These are phyloP conservation scores for Hypomesus transpacificus DNA, from an alignment of 2,113 vertebrate genomes.

Conservation along the genomic window DNA sequence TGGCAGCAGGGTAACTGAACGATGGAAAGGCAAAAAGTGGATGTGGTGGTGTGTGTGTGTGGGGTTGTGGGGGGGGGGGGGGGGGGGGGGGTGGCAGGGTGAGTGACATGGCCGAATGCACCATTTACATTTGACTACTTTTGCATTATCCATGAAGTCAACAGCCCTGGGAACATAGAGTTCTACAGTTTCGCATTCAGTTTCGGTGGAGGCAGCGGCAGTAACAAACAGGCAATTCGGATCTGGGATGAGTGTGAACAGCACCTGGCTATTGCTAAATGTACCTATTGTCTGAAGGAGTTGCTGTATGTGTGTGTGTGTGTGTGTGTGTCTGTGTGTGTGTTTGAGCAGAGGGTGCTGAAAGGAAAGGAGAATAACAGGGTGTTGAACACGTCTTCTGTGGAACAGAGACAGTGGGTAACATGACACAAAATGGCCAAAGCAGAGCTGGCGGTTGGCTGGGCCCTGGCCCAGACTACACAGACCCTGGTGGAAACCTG, in stretches of 20 bases:
- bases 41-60: not conserved
- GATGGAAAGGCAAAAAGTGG: too few relatives aligned
- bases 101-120: constrained; percentile 61
- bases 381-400: constrained; percentile 17
- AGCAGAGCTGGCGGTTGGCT: constrained; percentile 42
- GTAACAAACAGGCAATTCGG: constrained; percentile 54
- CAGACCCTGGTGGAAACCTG: constrained; percentile 46
- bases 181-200: constrained; percentile 16
- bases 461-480: constrained; percentile 57
- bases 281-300: not conserved
- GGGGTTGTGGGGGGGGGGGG: constrained; percentile 13
- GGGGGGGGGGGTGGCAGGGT: constrained; percentile 42
- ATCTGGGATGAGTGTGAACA: constrained; percentile 10
- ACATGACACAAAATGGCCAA: constrained; percentile 35
- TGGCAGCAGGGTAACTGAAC: constrained; percentile 28
- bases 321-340: constrained; percentile 12
- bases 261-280: not conserved
- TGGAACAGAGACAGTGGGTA: constrained; percentile 34
- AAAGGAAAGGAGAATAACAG: constrained; percentile 47
- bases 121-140: constrained; percentile 60
- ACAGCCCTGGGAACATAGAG: constrained; percentile 59
- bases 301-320: constrained; percentile 16
- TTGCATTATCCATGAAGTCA: constrained; percentile 71
- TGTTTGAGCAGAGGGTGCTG: constrained; percentile 31
- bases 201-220: constrained; percentile 41